These are phyloP conservation scores for Drosophila barbarae DNA, from an alignment of 2,888 invertebrate species.

Conservation along the genomic window DNA sequence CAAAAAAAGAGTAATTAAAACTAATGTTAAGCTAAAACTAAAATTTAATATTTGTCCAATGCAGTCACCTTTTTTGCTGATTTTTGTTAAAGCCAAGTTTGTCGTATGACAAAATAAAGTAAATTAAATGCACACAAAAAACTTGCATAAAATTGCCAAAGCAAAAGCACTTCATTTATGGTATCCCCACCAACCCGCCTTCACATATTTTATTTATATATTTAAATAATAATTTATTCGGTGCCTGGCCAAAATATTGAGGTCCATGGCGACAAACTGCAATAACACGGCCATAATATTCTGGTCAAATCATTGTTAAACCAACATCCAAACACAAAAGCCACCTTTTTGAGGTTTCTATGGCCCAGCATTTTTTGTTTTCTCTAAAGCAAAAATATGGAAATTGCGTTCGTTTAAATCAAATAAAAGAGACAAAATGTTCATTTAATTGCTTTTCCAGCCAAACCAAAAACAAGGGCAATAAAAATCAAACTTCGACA, in stretches of 20 bases:
- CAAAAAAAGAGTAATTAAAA: background rate
- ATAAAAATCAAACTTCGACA: conserved; percentile 31
- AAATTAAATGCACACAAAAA: conserved; percentile 7
- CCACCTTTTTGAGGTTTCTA: conserved; percentile 68
- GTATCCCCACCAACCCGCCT: background rate
- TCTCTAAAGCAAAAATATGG: conserved; percentile 42
- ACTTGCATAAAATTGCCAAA: conserved; percentile 6
- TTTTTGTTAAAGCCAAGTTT: conserved; percentile 2
- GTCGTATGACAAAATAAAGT: conserved; percentile 1
- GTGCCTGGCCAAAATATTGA: conserved; percentile 53
- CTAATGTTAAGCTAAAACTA: conserved; percentile 5
- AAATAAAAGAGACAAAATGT: conserved; percentile 55
- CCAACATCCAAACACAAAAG: conserved; percentile 69
- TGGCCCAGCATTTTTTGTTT: conserved; percentile 13
- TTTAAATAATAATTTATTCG: conserved; percentile 23
- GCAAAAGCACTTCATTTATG: conserved; percentile 6
- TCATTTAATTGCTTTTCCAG: conserved; percentile 63
- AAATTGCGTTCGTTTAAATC: conserved; percentile 45
- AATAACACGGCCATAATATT: conserved; percentile 49
- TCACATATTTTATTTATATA: conserved; percentile 15
- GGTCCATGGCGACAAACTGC: conserved; percentile 52
- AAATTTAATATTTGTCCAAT: background rate
- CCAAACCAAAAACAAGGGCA: conserved; percentile 21
- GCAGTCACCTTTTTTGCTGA: background rate
- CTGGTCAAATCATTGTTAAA: conserved; percentile 55